Evolutionary conservation across 2,797 vertebrate species (phyloP).

Genomic region (Hyperoplus lanceolatus): DNA sequence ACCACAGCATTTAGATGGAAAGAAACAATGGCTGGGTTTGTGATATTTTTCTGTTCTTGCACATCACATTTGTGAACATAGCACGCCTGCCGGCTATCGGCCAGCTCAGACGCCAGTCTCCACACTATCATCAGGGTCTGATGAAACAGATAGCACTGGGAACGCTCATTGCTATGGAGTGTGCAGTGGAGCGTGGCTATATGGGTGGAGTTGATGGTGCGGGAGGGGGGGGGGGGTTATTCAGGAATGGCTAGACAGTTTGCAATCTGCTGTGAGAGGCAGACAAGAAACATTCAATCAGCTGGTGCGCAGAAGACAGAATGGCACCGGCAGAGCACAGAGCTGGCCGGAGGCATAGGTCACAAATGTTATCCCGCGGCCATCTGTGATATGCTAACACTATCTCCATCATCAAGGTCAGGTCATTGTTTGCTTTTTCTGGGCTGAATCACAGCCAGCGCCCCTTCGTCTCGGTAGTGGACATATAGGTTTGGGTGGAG

Average conservation of each 20-base stretch:
- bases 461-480: constrained; percentile 52
- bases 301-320: constrained; percentile 79
- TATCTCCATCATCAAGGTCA: constrained; percentile 80
- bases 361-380: constrained; percentile 77
- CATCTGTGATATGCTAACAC: constrained; percentile 73
- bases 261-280: constrained; percentile 82
- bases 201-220: constrained; percentile 71
- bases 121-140: constrained; percentile 79
- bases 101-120: constrained; percentile 76
- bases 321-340: constrained; percentile 80
- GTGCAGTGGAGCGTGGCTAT: constrained; percentile 73
- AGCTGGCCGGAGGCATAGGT: constrained; percentile 77
- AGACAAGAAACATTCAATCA: constrained; percentile 77
- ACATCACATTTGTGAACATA: constrained; percentile 75
- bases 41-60: constrained; percentile 66
- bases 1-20: constrained; percentile 44
- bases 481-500: constrained; percentile 68
- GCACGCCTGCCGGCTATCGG: constrained; percentile 59
- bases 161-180: constrained; percentile 63
- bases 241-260: constrained; percentile 73
- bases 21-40: constrained; percentile 34
- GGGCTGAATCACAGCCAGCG: constrained; percentile 72
- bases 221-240: constrained; percentile 30
- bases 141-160: constrained; percentile 80
- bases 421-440: constrained; percentile 82